Evolutionary conservation across 2,797 vertebrate species (phyloP).

Genomic region (Sebastes hopkinsi): DNA sequence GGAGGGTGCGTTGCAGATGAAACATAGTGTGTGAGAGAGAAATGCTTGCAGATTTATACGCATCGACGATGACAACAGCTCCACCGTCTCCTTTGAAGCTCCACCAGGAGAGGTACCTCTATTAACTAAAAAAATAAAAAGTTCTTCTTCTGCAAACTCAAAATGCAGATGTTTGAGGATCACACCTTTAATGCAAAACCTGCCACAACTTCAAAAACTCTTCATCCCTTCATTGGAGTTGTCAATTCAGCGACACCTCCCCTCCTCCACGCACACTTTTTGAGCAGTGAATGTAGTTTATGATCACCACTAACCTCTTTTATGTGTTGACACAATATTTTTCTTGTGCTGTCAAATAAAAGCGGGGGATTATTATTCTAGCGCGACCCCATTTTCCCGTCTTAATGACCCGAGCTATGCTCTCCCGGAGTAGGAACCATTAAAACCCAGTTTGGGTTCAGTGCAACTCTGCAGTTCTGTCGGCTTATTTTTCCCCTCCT

Average conservation of each 20-base stretch:
- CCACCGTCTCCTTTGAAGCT: conserved; percentile 49
- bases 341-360: conserved; percentile 82
- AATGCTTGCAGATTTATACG: conserved; percentile 66
- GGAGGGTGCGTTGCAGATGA: conserved; percentile 38
- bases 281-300: conserved; percentile 66
- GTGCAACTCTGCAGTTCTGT: conserved; percentile 68
- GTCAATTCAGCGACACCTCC: conserved; percentile 33
- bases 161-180: conserved; percentile 35
- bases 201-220: conserved; percentile 27
- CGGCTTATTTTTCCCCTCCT: conserved; percentile 32
- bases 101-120: conserved; percentile 22
- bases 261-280: conserved; percentile 5
- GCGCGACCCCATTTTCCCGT: conserved; percentile 72
- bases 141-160: neutral
- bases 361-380: conserved; percentile 76
- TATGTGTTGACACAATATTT: conserved; percentile 80
- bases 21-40: conserved; percentile 65
- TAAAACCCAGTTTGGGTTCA: conserved; percentile 76
- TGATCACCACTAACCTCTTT: conserved; percentile 70
- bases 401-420: conserved; percentile 73
- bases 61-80: conserved; percentile 58
- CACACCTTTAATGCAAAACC: conserved; percentile 32
- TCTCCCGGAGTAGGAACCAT: conserved; percentile 65
- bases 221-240: conserved; percentile 25
- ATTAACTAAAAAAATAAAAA: neutral